phyloP scores from a whole-genome alignment of 2,797 vertebrate genomes.

The Euphonia xanthogaster region DNA sequence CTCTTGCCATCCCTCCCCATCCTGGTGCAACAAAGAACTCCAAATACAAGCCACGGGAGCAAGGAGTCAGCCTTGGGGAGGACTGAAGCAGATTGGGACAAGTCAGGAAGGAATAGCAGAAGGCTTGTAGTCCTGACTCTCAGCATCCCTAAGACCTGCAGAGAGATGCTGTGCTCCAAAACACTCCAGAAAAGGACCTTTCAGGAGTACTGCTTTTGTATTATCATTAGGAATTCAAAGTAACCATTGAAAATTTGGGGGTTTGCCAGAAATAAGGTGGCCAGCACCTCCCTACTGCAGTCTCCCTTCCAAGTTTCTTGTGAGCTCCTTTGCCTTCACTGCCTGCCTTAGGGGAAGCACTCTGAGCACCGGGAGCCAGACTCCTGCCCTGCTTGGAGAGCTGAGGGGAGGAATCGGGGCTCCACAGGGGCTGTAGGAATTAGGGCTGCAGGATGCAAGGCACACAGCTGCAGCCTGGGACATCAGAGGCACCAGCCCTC shows the following conservation, averaged over 20 bases:
- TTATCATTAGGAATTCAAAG: neutral
- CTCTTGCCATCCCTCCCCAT: neutral
- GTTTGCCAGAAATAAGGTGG: neutral
- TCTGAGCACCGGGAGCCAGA: neutral
- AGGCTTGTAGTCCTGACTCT: neutral
- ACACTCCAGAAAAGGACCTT: accelerated
- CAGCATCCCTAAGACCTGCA: neutral
- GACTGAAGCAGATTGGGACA: neutral
- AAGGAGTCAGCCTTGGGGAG: accelerated
- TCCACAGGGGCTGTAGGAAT: neutral
- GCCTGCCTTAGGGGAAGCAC: accelerated
- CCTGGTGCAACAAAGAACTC: neutral
- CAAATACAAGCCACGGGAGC: accelerated
- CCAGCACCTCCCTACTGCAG: neutral
- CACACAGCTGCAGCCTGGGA: accelerated
- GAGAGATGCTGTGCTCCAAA: accelerated
- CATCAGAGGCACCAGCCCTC: neutral
- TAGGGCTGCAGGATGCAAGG: accelerated
- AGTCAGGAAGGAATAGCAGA: neutral
- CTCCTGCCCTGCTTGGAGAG: neutral
- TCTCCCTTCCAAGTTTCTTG: neutral
- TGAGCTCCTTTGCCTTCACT: accelerated
- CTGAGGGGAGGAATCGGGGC: neutral
- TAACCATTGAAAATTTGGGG: neutral
- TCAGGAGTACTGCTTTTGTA: neutral